Evolutionary conservation across 53 echinoderm and acorn worm species (phyloP).

Genomic region (Henricia sp.): DNA sequence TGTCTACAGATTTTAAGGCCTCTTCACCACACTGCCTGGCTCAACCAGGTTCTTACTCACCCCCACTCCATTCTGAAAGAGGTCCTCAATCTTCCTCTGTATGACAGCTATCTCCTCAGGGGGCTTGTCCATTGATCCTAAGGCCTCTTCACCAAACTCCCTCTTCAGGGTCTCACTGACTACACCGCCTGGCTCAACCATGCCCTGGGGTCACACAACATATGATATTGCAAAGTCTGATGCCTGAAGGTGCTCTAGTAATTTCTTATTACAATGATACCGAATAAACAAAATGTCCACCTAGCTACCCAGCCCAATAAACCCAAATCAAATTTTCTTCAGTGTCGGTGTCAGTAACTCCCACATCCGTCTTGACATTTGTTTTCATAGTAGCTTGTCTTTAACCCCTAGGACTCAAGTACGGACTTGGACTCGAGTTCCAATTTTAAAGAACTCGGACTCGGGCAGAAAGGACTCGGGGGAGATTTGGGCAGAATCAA

Average conservation of each 20-base stretch:
- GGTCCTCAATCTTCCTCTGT: constrained; percentile 64
- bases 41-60: constrained; percentile 47
- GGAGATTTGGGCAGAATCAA: too few species aligned
- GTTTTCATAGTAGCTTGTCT: too few species aligned
- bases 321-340: too few species aligned
- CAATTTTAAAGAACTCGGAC: too few species aligned
- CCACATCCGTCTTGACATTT: too few species aligned
- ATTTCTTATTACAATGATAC: too few species aligned
- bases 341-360: too few species aligned
- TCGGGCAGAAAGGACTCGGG: too few species aligned
- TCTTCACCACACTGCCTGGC: neutral
- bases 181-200: constrained; percentile 92
- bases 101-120: constrained; percentile 68
- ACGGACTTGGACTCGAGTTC: too few species aligned
- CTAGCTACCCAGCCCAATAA: too few species aligned
- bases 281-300: too few species aligned
- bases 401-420: too few species aligned
- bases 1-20: neutral
- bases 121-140: constrained; percentile 80
- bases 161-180: constrained; percentile 86
- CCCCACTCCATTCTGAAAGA: constrained; percentile 79
- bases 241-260: neutral
- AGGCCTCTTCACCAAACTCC: constrained; percentile 95
- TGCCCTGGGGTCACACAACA: constrained; percentile 66
- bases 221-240: neutral